Percentiles rank a stretch among this genome's conserved stretches.
These are phyloP conservation scores for Tineola bisselliella DNA, from an alignment of 2,888 invertebrate species.

Conservation along the genomic window DNA sequence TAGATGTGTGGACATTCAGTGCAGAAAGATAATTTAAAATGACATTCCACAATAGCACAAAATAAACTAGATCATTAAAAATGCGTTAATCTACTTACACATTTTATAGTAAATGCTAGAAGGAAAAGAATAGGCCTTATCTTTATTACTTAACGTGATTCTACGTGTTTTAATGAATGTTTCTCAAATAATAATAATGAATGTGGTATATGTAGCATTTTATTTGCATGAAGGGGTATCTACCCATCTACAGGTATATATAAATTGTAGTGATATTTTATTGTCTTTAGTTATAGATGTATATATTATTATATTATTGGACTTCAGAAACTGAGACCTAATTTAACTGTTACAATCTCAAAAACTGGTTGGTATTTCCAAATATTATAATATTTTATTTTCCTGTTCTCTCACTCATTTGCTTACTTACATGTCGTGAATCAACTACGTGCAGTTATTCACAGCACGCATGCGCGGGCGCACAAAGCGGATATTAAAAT, in stretches of 20 bases:
- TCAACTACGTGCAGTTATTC: neutral
- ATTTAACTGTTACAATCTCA: neutral
- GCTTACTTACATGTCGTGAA: neutral
- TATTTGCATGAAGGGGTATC: too few relatives aligned
- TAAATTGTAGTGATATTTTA: too few relatives aligned
- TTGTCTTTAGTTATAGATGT: too few relatives aligned
- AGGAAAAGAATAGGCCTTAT: neutral
- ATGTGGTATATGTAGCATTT: too few relatives aligned
- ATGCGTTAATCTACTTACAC: neutral
- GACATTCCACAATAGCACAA: neutral
- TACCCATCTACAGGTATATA: too few relatives aligned
- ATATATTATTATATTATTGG: neutral
- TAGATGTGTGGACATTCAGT: too few relatives aligned
- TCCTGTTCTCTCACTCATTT: conserved; percentile 10
- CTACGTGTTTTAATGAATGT: too few relatives aligned
- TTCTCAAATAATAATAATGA: too few relatives aligned
- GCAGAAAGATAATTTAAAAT: too few relatives aligned
- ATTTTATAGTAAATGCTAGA: neutral
- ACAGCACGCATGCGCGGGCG: neutral
- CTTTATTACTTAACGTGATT: too few relatives aligned
- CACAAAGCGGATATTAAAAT: neutral
- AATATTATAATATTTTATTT: conserved; percentile 6
- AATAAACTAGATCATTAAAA: neutral
- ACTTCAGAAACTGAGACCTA: neutral
- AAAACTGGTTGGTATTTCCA: conserved; percentile 14